Conservation (phyloP, 2,888 invertebrate genomes). For the Heliconius erato region DNA sequence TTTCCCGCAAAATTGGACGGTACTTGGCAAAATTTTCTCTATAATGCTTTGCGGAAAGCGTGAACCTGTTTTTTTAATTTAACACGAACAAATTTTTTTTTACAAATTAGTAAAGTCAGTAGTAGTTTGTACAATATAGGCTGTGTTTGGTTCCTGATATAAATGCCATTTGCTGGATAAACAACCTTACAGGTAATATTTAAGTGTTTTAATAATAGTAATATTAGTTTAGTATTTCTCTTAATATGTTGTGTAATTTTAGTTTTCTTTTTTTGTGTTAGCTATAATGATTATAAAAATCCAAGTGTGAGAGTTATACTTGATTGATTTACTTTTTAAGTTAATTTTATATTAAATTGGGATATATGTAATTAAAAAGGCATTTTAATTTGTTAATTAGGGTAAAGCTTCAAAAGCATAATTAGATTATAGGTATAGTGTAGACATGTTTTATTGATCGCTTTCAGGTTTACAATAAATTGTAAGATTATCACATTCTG, state of each 20-base stretch:
- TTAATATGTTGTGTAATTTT: not conserved
- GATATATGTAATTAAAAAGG: not conserved
- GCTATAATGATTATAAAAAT: no score
- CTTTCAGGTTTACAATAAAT: not conserved
- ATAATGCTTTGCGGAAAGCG: not conserved
- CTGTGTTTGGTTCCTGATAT: constrained; percentile 30
- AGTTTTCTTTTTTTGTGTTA: not conserved
- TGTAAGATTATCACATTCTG: not conserved
- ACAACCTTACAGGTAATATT: not conserved
- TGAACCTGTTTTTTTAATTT: not conserved
- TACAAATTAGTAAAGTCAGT: not conserved
- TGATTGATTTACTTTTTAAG: not conserved
- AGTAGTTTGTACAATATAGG: not conserved
- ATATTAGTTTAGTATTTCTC: not conserved
- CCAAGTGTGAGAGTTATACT: no score
- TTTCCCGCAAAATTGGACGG: no score
- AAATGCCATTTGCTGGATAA: not conserved
- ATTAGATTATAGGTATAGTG: not conserved
- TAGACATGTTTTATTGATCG: not conserved
- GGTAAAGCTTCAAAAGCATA: constrained; percentile 9
- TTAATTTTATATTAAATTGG: not conserved
- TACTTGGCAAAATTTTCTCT: no score
- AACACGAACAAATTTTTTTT: not conserved
- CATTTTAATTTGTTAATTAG: not conserved
- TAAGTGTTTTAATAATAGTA: not conserved